Evolutionary conservation across 2,113 vertebrate species (phyloP).

Genomic region (Dolichotis patagonum): DNA sequence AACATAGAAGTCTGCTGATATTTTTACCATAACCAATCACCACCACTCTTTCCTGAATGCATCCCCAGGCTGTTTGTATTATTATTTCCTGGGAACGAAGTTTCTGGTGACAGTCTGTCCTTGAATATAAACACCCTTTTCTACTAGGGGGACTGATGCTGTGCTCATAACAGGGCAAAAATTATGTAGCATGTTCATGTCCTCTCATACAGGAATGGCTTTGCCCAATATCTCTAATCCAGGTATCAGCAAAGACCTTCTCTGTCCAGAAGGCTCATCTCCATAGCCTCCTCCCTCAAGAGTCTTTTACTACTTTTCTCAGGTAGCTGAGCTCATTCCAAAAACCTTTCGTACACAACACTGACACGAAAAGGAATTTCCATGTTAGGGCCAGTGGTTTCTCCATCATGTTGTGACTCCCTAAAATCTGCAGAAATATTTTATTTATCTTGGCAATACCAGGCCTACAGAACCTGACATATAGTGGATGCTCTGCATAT

Average conservation of each 20-base stretch:
- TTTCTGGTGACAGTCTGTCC: conserved; percentile 35
- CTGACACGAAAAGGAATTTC: background rate
- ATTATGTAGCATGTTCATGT: background rate
- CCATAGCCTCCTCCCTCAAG: too few relatives aligned
- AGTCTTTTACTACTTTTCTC: background rate
- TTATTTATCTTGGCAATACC: background rate
- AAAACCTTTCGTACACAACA: background rate
- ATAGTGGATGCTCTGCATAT: background rate
- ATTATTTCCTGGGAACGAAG: background rate
- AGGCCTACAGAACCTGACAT: background rate
- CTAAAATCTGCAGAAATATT: background rate
- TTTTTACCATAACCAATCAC: background rate
- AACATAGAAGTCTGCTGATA: background rate
- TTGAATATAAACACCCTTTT: conserved; percentile 13
- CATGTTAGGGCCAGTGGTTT: background rate
- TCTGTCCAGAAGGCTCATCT: background rate
- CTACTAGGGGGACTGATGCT: background rate
- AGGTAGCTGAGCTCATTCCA: background rate
- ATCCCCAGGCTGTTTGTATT: background rate
- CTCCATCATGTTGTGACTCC: background rate
- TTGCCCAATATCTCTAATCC: background rate
- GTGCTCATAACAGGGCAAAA: background rate
- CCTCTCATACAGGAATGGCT: background rate
- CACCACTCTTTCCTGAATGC: background rate
- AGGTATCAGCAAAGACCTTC: background rate